Evolutionary conservation across 2,113 vertebrate species (phyloP).

Genomic region (Poicephalus meyeri): DNA sequence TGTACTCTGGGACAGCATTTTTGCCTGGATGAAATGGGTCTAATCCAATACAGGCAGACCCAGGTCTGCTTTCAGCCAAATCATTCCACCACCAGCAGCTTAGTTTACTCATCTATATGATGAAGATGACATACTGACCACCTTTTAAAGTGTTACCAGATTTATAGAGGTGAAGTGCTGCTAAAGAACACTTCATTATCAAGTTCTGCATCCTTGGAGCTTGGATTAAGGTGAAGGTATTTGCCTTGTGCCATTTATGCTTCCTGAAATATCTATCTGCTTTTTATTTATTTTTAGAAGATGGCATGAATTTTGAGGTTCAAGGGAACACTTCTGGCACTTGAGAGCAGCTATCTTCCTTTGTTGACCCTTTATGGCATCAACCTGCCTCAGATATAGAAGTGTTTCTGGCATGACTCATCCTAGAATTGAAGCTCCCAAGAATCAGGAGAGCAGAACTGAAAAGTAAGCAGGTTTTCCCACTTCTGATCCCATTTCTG

Average conservation of each 20-base stretch:
- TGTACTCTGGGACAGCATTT: not conserved
- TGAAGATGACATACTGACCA: not conserved
- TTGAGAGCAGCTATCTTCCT: not conserved
- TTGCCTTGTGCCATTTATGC: not conserved
- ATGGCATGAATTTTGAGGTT: not conserved
- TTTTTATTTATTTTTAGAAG: conserved; percentile 31
- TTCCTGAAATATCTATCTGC: not conserved
- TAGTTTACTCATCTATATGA: not conserved
- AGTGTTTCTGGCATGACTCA: conserved; percentile 10
- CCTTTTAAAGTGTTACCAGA: not conserved
- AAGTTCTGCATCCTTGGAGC: not conserved
- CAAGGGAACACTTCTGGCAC: not conserved
- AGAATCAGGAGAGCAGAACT: not conserved
- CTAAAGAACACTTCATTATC: not conserved
- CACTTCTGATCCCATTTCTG: not conserved
- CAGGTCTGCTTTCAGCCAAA: not conserved
- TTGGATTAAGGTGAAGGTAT: not conserved
- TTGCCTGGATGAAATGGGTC: not conserved
- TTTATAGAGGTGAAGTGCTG: not conserved
- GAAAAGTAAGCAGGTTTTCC: not conserved
- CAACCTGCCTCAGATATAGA: not conserved
- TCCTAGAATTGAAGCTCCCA: not conserved
- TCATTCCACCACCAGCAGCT: not conserved
- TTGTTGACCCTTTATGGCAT: not conserved
- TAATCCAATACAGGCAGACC: not conserved